Base-by-base conservation (phyloP, 2,888 invertebrate genomes). In the Celastrina argiolus region DNA sequence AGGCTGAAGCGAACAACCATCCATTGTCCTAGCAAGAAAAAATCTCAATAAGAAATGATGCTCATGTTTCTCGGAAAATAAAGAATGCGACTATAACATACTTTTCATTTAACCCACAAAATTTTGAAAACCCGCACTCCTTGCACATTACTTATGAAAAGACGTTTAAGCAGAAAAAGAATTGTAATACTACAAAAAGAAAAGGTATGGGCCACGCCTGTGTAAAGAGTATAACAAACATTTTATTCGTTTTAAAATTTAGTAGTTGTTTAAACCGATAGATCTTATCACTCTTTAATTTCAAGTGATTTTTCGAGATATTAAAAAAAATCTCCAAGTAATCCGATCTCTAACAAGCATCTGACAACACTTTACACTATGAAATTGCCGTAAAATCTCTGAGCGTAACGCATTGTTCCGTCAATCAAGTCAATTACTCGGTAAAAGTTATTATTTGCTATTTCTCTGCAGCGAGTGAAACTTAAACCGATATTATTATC, bases 1-100 rank as follows among this genome's bases (percentile, higher is more conserved):
- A 70, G 74, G 65, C 59, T 76, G 28, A 74, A 69, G 31, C 68
- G 72, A 36, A 74, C 71, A 12, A 67, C 71, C 4, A 26, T 26
- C 22, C 51, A 4, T 0, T 51, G 51, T 10, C 22, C 22, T 1
- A 14, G 12, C 5, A 51, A 5, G 51, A 51, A 51, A 3, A 22
- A 51, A 22, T 22, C 51, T 26, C 4, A 51, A 1, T 51, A 12
- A 51, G 4, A 1, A 36, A 8, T 2, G 10, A 36, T 12, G 10
- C 36, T n/a, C 10, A 18, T 16, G 45, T 45, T 45, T 18, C 10
- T n/a, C n/a, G n/a, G 42, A 42, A 16, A 45, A 45, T 45, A 45
- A 45, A 45, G 1, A 2, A 45, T 45, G 16, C 42, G 14, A 7
- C 2, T 2, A 1, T 42, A n/a, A 6, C 42, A 14, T 42, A 42